Conservation (phyloP, 2,888 invertebrate genomes). For the Drosophila neoperkinsi region DNA sequence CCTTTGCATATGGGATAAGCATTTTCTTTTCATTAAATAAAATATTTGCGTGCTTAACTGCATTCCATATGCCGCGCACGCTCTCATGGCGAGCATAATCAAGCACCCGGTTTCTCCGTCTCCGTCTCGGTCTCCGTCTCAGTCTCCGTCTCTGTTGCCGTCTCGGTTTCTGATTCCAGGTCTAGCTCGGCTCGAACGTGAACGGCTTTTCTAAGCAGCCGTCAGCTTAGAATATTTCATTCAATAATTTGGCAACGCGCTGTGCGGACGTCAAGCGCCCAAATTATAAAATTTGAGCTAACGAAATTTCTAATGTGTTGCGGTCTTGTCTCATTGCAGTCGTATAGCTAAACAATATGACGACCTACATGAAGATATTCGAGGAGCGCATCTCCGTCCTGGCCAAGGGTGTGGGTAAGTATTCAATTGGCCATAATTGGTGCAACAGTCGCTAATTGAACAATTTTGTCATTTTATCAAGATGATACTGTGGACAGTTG, state of each 20-base stretch:
- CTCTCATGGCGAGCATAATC: conserved; percentile 66
- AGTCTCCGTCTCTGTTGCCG: conserved; percentile 6
- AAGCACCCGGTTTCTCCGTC: conserved; percentile 35
- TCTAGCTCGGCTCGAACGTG: conserved; percentile 55
- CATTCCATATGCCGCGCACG: conserved; percentile 71
- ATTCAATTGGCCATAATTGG: too few species aligned
- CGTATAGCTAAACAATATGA: conserved; percentile 62
- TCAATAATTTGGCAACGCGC: conserved; percentile 72
- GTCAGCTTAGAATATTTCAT: conserved; percentile 69
- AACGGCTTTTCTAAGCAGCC: conserved; percentile 53
- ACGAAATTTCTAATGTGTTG: conserved; percentile 58
- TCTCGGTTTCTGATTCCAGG: conserved; percentile 17
- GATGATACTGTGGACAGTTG: conserved; percentile 92
- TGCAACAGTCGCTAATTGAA: conserved; percentile 31
- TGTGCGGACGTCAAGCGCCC: conserved; percentile 59
- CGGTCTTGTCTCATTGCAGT: conserved; percentile 43
- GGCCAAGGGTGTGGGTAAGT: conserved; percentile 83
- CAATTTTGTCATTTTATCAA: conserved; percentile 70
- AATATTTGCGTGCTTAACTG: conserved; percentile 66
- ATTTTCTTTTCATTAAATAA: conserved; percentile 79
- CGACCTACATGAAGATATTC: conserved; percentile 82
- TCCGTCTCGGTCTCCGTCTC: conserved; percentile 2
- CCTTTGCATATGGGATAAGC: conserved; percentile 57
- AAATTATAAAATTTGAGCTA: conserved; percentile 10
- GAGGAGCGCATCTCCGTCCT: conserved; percentile 83